Conservation (phyloP, 2,113 vertebrate genomes). For the Aegotheles bennettii region DNA sequence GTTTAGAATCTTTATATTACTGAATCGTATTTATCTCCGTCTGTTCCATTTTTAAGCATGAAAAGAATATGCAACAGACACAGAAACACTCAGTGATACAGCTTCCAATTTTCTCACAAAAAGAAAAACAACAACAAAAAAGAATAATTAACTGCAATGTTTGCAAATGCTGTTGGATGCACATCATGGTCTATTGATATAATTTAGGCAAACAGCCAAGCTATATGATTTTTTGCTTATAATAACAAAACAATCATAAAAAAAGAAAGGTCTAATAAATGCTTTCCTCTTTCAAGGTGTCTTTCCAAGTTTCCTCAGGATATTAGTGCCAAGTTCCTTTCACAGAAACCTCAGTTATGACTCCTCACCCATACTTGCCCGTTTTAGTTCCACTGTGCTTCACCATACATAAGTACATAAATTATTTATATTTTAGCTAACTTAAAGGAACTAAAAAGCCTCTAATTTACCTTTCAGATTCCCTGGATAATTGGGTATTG, state of each 20-base stretch:
- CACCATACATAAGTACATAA: background rate
- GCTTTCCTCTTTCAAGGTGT: background rate
- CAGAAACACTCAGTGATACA: background rate
- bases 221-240: background rate
- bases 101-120: background rate
- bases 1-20: background rate
- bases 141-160: background rate
- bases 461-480: background rate
- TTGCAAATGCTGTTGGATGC: background rate
- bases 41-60: background rate
- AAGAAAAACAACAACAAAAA: background rate
- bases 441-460: background rate
- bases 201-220: background rate
- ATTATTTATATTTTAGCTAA: constrained; percentile 10
- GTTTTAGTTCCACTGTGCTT: background rate
- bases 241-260: background rate
- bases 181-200: background rate
- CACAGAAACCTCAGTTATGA: background rate
- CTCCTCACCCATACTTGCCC: background rate
- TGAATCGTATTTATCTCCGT: background rate
- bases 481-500: background rate
- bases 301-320: background rate
- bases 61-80: background rate
- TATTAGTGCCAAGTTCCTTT: background rate
- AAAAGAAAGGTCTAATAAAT: background rate